Percentiles rank a stretch among this genome's conserved stretches.
These are phyloP conservation scores for Heliconius aoede DNA, from an alignment of 2,888 invertebrate genomes.

Conservation along the genomic window DNA sequence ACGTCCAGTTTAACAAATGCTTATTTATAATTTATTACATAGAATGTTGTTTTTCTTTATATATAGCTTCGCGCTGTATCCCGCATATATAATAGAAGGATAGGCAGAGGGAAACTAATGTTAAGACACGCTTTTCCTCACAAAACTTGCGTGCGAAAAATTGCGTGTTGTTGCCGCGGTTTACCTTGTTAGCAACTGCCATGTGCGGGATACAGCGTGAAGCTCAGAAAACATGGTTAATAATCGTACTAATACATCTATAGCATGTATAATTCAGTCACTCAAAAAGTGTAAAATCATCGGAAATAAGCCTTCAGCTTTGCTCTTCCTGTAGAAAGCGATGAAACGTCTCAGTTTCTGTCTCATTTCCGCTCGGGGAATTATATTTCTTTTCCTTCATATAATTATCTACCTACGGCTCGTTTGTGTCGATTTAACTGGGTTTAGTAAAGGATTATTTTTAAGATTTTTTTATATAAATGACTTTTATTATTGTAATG, in stretches of 20 bases:
- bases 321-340: constrained; percentile 41
- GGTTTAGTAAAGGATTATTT: neutral
- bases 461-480: no score
- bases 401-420: constrained; percentile 22
- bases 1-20: no score
- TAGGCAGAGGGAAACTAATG: no score
- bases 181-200: no score
- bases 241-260: neutral
- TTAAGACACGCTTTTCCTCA: no score
- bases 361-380: constrained; percentile 31
- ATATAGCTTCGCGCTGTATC: no score
- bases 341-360: constrained; percentile 41
- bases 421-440: constrained; percentile 13
- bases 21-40: no score
- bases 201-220: neutral
- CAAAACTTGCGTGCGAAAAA: no score
- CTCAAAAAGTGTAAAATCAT: constrained; percentile 38
- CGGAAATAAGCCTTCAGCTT: constrained; percentile 47
- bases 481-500: no score
- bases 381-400: constrained; percentile 24
- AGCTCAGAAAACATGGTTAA: neutral
- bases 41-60: no score
- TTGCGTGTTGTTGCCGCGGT: no score
- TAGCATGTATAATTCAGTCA: neutral
- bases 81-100: no score